Evolutionary conservation across 2,888 invertebrate genomes (phyloP), one percentile per base, ranked within the genome.

Genomic region (Thumatha senex): DNA sequence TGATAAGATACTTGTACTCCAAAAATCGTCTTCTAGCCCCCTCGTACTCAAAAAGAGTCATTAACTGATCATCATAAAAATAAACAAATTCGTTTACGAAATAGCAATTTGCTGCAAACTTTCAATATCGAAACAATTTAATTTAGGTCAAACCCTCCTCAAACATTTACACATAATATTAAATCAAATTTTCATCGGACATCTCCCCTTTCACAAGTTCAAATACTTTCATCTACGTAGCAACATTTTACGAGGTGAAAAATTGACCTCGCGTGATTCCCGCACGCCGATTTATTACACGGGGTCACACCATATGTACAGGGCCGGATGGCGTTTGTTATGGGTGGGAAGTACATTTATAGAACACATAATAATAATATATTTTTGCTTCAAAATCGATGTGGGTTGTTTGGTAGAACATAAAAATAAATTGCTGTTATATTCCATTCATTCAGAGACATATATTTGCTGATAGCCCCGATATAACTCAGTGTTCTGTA

Each of bases 211-310:
- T 45, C 52, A 47, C 60, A 58, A 61, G 61, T 50, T 54, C 50
- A 58, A 63, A 59, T 53, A 62, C 64, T 48, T 56, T 63, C 62
- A 61, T 62, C 61, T 61, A 64, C 63, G 64, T 65, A 31, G 64
- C 65, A 61, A 71, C 67, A 67, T 74, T 76, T 77, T 71, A 77
- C 74, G 71, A 76, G 69, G 77, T 75, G 78, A 76, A 76, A 71
- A 76, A 76, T 76, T 59, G 66, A 56, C 60, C 49, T 74, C 56
- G 72, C 69, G 69, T 76, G 74, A 67, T 75, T 62, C 46, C 41
- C 48, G 56, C 46, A 51, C 53, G 44, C 40, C 46, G 70, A 77
- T 77, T 77, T 78, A 76, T 73, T 62, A 61, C 67, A 49, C 43
- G 60, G 58, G 54, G 54, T 54, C 65, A 67, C 65, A 62, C 60